A percentile compares a stretch with the other conserved stretches of the same genome.
phyloP scores from a whole-genome alignment of 2,113 vertebrate genomes.

The Calidris pygmaea region DNA sequence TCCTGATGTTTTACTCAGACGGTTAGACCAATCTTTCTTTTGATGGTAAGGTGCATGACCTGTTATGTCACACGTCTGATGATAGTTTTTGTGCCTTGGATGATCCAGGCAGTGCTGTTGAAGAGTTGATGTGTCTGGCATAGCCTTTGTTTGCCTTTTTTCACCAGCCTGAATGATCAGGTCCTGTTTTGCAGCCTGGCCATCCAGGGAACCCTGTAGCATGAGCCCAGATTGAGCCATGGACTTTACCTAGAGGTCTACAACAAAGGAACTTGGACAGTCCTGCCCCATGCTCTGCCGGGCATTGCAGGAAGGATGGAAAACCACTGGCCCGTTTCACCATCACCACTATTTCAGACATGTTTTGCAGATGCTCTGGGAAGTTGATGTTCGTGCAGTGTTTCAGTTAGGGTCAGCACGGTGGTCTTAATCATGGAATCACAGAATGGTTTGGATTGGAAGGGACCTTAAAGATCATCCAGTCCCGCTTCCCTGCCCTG shows the following conservation, averaged over 20 bases:
- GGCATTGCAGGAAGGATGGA: background rate
- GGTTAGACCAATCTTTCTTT: background rate
- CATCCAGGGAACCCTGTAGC: background rate
- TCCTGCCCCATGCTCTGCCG: background rate
- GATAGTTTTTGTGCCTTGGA: background rate
- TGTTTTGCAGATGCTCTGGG: background rate
- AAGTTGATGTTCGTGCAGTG: background rate
- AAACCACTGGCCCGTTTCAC: background rate
- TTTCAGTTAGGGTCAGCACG: accelerated
- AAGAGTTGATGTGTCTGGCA: background rate
- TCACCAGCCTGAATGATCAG: background rate
- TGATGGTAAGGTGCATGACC: background rate
- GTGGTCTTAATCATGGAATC: background rate
- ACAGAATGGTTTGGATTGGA: background rate
- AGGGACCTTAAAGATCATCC: background rate
- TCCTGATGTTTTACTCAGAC: background rate
- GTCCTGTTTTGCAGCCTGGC: background rate
- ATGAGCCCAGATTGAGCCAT: accelerated
- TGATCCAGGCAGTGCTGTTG: background rate
- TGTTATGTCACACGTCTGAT: background rate
- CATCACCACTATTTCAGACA: background rate
- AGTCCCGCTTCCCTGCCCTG: background rate
- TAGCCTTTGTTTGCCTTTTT: background rate
- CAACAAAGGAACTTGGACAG: background rate
- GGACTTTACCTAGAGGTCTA: background rate